phyloP scores from a whole-genome alignment of 2,113 vertebrate genomes.

The Anser brachyrhynchus region DNA sequence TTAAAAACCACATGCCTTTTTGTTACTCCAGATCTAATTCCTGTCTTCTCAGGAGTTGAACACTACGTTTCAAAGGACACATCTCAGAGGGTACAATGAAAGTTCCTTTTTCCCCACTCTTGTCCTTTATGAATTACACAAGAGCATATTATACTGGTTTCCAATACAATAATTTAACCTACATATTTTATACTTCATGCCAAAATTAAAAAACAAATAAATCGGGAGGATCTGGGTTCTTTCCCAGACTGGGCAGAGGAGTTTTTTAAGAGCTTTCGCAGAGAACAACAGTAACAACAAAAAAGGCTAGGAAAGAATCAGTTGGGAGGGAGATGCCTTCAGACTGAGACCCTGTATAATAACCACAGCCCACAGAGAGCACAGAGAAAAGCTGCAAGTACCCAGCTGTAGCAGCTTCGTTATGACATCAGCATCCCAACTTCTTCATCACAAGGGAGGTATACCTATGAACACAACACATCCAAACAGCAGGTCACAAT shows the following conservation, averaged over 20 bases:
- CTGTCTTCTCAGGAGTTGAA: background rate
- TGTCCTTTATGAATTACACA: background rate
- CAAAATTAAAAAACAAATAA: background rate
- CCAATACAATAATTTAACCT: background rate
- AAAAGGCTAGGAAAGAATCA: background rate
- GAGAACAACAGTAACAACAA: background rate
- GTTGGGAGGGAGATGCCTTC: background rate
- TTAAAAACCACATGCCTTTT: background rate
- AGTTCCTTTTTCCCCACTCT: background rate
- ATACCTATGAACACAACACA: background rate
- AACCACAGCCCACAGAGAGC: background rate
- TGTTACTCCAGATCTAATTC: background rate
- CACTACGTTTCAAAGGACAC: background rate
- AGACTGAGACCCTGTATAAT: background rate
- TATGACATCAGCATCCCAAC: background rate
- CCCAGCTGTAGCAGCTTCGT: background rate
- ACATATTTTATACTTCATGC: fast-evolving
- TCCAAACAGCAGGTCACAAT: fast-evolving
- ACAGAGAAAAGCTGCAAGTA: background rate
- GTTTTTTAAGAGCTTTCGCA: background rate
- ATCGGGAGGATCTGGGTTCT: background rate
- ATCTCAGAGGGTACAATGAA: no score
- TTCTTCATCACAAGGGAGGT: background rate
- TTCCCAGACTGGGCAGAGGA: background rate
- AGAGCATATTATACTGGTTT: background rate